phyloP scores from a whole-genome alignment of 2,888 invertebrate genomes.

The Trachelus iudaicus region DNA sequence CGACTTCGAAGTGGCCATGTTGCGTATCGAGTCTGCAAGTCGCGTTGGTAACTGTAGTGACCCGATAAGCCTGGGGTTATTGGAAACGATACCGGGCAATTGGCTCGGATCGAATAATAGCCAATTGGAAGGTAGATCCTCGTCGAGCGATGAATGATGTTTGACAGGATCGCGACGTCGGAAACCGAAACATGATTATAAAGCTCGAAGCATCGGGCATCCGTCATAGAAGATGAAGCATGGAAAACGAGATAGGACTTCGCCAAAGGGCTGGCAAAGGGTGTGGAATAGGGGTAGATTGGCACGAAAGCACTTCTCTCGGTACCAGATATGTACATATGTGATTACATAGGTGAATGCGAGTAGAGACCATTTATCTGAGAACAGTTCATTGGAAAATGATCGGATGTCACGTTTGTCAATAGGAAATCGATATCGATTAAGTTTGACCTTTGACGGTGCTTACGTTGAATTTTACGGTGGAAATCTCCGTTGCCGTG shows the following conservation, averaged over 20 bases:
- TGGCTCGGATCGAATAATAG: conserved; percentile 55
- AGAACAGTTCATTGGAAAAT: conserved; percentile 35
- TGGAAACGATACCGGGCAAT: conserved; percentile 51
- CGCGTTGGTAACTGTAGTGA: no score
- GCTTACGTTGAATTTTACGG: no score
- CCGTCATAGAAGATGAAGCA: conserved; percentile 39
- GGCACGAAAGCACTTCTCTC: no score
- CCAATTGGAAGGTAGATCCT: conserved; percentile 45
- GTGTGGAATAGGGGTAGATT: no score
- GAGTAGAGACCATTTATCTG: conserved; percentile 35
- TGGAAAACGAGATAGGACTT: conserved; percentile 25
- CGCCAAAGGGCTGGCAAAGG: no score
- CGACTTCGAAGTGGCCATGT: no score
- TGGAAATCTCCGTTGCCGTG: no score
- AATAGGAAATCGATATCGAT: no score
- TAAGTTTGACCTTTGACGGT: no score
- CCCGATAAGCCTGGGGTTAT: conserved; percentile 43
- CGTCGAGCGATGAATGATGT: conserved; percentile 31
- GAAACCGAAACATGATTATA: conserved; percentile 53
- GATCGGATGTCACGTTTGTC: conserved; percentile 20
- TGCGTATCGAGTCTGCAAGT: no score
- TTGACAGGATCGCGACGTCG: conserved; percentile 20
- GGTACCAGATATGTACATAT: neutral
- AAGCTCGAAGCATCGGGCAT: conserved; percentile 48
- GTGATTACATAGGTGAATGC: neutral